Evolutionary conservation across 92 coral and sea anemone genomes (phyloP), one percentile per base, ranked within the genome.

Genomic region (Paragorgia papillata): DNA sequence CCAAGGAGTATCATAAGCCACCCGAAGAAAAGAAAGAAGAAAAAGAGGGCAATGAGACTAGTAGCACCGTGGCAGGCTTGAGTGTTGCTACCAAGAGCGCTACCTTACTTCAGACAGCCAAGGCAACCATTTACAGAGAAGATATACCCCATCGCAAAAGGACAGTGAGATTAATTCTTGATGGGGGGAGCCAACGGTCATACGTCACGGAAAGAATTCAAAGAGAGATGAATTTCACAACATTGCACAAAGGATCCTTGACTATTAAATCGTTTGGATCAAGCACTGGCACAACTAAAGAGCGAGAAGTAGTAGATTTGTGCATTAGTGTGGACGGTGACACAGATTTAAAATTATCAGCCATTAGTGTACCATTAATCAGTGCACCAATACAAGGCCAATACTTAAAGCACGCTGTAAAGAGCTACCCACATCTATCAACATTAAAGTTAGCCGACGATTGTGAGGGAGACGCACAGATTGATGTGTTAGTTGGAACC

Each of bases 181-280:
- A 88, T 44, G 69, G 79, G 2, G 85, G 89, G 22, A 85, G 85
- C 60, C 84, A 85, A 59, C 27, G 87, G 9, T 44, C 85, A 0
- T 84, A 88, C 50, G 51, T 88, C 39, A 81, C 89, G 13, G 31
- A 54, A 12, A 19, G 57, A 22, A 82, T 86, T 9, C 79, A 51
- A 66, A 20, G 59, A 8, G 80, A 79, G 32, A 70, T 89, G 69
- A 81, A 75, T 48, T 75, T 89, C 34, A 86, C 82, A 21, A 80
- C 76, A 10, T 73, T 40, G 7, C 80, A 62, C 34, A 68, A 75
- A 2, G 81, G 76, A 30, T 44, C 85, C 14, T 53, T 88, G 54
- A 48, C 60, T 25, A 82, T 88, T 25, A 68, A 88, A 39, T 75
- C 89, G 33, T 84, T 81, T 66, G 83, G 81, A 9, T 37, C 76